phyloP scores from a whole-genome alignment of 2,113 vertebrate species.

The Neotragus moschatus region DNA sequence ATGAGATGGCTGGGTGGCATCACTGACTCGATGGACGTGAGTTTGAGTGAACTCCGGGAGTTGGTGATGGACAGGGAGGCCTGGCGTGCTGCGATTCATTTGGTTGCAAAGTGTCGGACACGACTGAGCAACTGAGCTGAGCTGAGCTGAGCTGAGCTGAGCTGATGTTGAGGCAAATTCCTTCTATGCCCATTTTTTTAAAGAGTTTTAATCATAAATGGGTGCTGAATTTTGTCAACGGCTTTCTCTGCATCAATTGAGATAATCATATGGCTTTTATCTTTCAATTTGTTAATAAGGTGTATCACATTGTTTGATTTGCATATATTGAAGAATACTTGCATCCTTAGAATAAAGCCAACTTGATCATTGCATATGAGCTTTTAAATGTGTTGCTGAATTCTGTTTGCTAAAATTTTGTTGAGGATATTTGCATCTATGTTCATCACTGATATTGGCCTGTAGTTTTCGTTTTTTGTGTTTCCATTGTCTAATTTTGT shows the following conservation, averaged over 20 bases:
- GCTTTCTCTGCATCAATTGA: not conserved
- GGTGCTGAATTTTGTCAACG: not conserved
- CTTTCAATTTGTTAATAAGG: not conserved
- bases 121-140: no score
- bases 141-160: no score
- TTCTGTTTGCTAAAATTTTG: not conserved
- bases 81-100: no score
- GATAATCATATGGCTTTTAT: not conserved
- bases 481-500: not conserved
- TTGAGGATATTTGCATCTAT: not conserved
- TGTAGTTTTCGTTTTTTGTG: not conserved
- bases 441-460: not conserved
- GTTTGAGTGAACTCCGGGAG: no score
- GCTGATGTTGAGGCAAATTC: not conserved
- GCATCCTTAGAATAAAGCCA: not conserved
- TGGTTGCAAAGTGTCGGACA: no score
- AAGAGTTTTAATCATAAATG: not conserved
- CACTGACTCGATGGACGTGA: no score
- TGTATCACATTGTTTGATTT: not conserved
- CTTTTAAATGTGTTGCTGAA: not conserved
- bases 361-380: not conserved
- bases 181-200: not conserved
- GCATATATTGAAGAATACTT: not conserved
- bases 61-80: no score
- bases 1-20: no score